Evolutionary conservation across 1,140 invertebrate genomes (phyloP), one percentile per base, ranked within the genome.

Genomic region (Drosophila obscura): DNA sequence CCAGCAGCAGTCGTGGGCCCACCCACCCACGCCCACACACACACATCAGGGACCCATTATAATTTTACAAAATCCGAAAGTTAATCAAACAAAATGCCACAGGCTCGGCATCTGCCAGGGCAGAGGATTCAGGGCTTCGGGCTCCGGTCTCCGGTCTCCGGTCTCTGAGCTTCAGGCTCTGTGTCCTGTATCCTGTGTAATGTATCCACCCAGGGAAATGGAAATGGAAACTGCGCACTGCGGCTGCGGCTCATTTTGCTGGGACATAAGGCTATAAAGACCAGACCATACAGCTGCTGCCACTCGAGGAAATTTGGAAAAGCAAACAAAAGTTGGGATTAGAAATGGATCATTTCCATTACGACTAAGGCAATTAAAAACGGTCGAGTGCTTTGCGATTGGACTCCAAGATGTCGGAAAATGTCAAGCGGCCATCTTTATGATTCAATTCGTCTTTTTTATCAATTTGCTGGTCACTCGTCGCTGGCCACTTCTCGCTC

Each of bases 41-140:
- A 49, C 52, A 49, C 69, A 61, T 53, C 46, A 48, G 56, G 61
- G 48, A 69, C 15, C 78, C 78, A 88, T 87, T 87, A 79, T 77
- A 76, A 88, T 87, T 88, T 83, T 79, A 88, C 75, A 88, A 87
- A 87, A 87, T 88, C 79, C 83, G 56, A 87, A 87, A 87, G 83
- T 83, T 88, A 87, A 87, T 88, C 83, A 80, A 73, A 88, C 76
- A 60, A 79, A 88, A 82, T 72, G 53, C 74, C 26, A 46, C 51
- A 50, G 46, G 48, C 52, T 52, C 26, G 71, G 46, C 44, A 28
- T 55, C 63, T 68, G 31, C 15, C 5, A 19, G 13, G 16, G 15
- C 19, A 26, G n/a, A 19, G n/a, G 52, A 24, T 55, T 6, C 9
- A 9, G 5, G 6, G 4, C 16, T 48, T 11, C 19, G 19, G 9